Conservation (phyloP, 2,113 vertebrate genomes). For the Sorex araneus region DNA sequence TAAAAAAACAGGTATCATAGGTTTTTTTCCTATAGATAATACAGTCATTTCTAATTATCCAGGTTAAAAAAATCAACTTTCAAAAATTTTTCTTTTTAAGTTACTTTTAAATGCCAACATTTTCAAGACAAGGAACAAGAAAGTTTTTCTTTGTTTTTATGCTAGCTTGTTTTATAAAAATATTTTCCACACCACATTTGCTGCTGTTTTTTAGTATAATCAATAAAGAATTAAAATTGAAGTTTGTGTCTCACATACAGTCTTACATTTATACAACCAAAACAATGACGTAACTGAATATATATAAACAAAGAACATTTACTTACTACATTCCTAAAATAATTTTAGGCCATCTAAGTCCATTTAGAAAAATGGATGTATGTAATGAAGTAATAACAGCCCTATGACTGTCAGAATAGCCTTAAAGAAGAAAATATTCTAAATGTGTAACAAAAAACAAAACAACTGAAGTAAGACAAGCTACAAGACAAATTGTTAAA, state of each 20-base stretch:
- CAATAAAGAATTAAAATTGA: background rate
- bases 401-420: background rate
- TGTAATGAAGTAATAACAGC: background rate
- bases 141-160: background rate
- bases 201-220: constrained; percentile 22
- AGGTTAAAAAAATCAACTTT: background rate
- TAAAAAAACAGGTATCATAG: background rate
- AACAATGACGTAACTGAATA: background rate
- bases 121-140: background rate
- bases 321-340: background rate
- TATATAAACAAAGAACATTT: background rate
- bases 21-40: background rate
- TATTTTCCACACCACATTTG: background rate
- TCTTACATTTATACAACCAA: background rate
- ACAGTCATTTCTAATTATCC: background rate
- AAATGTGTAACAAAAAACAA: background rate
- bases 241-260: background rate
- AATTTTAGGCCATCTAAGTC: background rate
- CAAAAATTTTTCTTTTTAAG: background rate
- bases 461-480: background rate
- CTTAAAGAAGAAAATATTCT: background rate
- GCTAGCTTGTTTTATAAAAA: background rate
- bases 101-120: background rate
- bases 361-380: background rate
- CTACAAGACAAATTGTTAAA: background rate